Base-by-base conservation (phyloP, 2,113 vertebrate genomes). In the Chunga burmeisteri region DNA sequence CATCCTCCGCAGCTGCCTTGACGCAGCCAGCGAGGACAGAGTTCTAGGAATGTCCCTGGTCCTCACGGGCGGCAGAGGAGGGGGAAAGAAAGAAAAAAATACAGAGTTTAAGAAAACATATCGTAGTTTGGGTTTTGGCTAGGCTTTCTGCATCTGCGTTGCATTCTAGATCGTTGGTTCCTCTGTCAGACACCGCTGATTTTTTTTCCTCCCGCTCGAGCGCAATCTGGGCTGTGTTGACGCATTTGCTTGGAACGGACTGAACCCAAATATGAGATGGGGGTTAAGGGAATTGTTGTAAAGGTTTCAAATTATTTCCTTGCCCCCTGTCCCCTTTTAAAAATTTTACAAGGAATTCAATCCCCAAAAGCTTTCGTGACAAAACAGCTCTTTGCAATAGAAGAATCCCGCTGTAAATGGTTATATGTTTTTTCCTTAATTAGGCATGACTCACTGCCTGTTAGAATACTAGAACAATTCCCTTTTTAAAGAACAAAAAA, bases 1-100 rank as follows among this genome's bases (percentile, higher is more conserved):
- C 90, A 96, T 94, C 93, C 94, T 81, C 73, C 1, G 79, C 90
- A 96, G 95, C 89, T 96, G 94, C 94, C 81, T 42, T 93, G 88
- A 81, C 15, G 67, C 34, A 84, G 88, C 78, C 85, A 53, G 50
- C 4, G 34, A 96, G 63, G 83, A 58, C 70, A 62, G 62, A 96
- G 81, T 94, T 88, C 95, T 95, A 81, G 81, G 90, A 93, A 88
- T 23, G n/a, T 74, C 82, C 87, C 61, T 10, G 17, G 36, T 86
- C 49, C 50, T 87, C n/a, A 7, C 0, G 6, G 34, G 81, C 5
- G 4, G 42, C 0, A 1, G 80, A 62, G 50, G 29, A 56, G 32
- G 36, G 67, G 21, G 30, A 32, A 75, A 81, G 55, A 72, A 70
- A 89, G 7, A 42, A 77, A 73, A 61, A 68, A 67, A 9, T 6